These are phyloP conservation scores for Myodes glareolus DNA, from an alignment of 2,113 vertebrate species.

Conservation along the genomic window DNA sequence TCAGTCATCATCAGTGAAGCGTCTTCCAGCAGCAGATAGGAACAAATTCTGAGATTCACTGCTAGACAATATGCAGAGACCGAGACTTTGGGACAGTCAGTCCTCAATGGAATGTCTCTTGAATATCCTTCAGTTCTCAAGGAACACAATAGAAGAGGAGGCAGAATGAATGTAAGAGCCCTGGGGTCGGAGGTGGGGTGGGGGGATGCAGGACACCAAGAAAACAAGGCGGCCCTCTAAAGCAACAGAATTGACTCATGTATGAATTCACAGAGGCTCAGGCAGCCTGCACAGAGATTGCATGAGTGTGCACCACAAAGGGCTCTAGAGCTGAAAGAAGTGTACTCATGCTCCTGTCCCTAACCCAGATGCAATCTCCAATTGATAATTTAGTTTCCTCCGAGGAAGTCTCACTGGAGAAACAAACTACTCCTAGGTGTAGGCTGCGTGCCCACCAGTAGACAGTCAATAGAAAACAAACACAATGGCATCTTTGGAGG, in stretches of 20 bases:
- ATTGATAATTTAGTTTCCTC: background rate
- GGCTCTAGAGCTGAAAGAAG: background rate
- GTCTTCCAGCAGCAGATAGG: background rate
- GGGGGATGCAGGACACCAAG: background rate
- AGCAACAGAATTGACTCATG: background rate
- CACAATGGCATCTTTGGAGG: background rate
- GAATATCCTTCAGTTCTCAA: background rate
- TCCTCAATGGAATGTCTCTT: background rate
- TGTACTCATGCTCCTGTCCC: no score
- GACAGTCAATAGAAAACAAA: background rate
- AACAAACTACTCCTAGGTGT: background rate
- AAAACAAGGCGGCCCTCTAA: background rate
- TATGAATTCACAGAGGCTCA: background rate
- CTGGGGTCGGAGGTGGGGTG: fast-evolving
- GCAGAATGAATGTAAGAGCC: background rate
- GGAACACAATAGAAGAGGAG: background rate
- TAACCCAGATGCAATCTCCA: background rate
- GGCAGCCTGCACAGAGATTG: background rate
- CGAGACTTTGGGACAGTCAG: background rate
- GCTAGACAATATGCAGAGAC: background rate
- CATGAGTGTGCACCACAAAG: background rate
- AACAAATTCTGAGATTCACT: background rate
- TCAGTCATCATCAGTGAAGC: background rate
- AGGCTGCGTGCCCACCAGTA: background rate
- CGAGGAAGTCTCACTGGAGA: background rate